Conservation (phyloP, 2,797 vertebrate species). For the Coendou prehensilis region DNA sequence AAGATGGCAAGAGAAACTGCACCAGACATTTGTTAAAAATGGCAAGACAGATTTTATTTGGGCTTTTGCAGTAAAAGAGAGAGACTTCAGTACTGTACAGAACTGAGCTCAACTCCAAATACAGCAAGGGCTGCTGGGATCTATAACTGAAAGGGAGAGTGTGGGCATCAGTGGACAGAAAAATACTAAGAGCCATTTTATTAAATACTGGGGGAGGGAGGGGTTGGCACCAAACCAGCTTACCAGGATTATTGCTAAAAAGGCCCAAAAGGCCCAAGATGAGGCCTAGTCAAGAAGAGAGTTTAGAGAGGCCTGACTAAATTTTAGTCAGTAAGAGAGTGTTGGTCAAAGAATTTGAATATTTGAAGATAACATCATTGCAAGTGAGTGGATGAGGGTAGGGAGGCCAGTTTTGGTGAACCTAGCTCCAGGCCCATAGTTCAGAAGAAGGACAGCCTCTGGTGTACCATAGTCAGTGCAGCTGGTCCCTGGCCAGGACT, state of each 20-base stretch:
- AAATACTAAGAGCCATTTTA: neutral
- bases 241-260: neutral
- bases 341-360: neutral
- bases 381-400: neutral
- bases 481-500: neutral
- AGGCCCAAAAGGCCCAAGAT: neutral
- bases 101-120: neutral
- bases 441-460: neutral
- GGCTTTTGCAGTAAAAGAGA: neutral
- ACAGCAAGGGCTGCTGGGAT: neutral
- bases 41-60: neutral
- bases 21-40: neutral
- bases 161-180: neutral
- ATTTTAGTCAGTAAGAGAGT: neutral
- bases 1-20: constrained; percentile 1
- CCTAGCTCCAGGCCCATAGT: neutral
- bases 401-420: neutral
- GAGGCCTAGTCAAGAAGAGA: neutral
- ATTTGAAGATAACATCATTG: neutral
- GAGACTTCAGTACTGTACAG: neutral
- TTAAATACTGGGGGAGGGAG: neutral
- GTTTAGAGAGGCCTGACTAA: neutral
- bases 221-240: neutral
- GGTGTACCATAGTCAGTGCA: neutral
- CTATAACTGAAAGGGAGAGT: no score